phyloP scores from a whole-genome alignment of 2,888 invertebrate genomes.

The Pharmacophagus antenor region DNA sequence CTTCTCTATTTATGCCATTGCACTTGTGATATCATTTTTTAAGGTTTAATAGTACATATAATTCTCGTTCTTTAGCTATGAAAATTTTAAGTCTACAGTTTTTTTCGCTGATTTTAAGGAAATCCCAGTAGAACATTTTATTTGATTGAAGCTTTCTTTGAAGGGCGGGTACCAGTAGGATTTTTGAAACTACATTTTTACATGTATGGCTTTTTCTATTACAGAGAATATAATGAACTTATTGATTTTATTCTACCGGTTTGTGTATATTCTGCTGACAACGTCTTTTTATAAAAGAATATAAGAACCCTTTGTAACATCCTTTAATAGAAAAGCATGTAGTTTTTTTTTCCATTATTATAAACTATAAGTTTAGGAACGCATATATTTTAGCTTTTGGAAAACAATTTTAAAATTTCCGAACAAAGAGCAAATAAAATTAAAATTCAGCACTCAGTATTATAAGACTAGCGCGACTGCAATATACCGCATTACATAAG shows the following conservation, averaged over 20 bases:
- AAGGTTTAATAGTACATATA: no score
- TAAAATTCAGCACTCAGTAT: slow-evolving; percentile 25
- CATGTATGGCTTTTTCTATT: no score
- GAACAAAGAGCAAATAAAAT: slow-evolving; percentile 26
- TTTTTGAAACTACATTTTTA: no score
- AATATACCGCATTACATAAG: slow-evolving; percentile 29
- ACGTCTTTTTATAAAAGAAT: neutral
- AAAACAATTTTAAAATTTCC: slow-evolving; percentile 16
- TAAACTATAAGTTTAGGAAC: slow-evolving; percentile 3
- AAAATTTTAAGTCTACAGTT: no score
- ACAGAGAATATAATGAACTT: no score
- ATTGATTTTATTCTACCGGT: neutral
- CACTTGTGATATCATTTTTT: no score
- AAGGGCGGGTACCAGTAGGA: no score
- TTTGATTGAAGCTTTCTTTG: no score
- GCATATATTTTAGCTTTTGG: slow-evolving; percentile 9
- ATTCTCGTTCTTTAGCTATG: no score
- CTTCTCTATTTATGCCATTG: no score
- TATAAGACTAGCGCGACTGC: slow-evolving; percentile 25
- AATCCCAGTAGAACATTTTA: no score
- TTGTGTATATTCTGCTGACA: neutral
- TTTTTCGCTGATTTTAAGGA: no score
- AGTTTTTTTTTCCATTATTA: neutral
- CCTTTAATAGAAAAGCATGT: neutral
- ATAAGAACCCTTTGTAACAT: neutral